Base-by-base conservation (phyloP, 2,113 vertebrate genomes). In the Fregetta grallaria region DNA sequence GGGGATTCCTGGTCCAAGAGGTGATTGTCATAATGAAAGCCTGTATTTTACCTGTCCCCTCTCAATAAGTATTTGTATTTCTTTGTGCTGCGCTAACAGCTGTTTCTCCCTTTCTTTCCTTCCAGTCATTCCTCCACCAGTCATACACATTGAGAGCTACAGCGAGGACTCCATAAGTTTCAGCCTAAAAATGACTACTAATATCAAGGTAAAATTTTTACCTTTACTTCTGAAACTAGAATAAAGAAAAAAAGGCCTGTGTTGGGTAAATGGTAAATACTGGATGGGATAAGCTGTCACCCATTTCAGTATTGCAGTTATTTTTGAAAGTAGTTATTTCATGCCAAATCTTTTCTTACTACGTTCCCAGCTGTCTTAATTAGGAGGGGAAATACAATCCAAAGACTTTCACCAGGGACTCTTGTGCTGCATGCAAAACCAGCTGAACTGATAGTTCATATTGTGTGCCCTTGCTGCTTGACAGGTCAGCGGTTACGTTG, bases 41-140 rank as follows among this genome's bases (percentile, higher is more conserved):
- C 71, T 77, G 10, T 7, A 4, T 90, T 94, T 83, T 30, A 32
- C 29, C 86, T 36, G 32, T 15, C n/a, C 11, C 44, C 21, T 50
- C 47, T 85, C 9, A 2, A 2, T 5, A 30, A 63, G 5, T 15
- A 29, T 47, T 72, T 63, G 27, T 18, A 27, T 66, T 67, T 61
- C 53, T 90, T 82, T 70, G 40, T 38, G 62, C 59, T 88, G 40
- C 34, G 4, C 38, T 86, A 62, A 53, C 59, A 72, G 66, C 36
- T 38, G 15, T 92, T 96, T 88, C 27, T 88, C 53, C 32, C 63
- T 63, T 49, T 70, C n/a, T 79, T 55, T 83, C 38, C 38, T 77
- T 77, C 50, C 88, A 99, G 99, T 98, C 93, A 98, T 99, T 67
- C 98, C 99, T 63, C 98, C 98, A 7, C 99, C 99, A 23, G 97